Evolutionary conservation across 2,888 invertebrate genomes (phyloP), one percentile per base, ranked within the genome.

Genomic region (Anthophora plumipes): DNA sequence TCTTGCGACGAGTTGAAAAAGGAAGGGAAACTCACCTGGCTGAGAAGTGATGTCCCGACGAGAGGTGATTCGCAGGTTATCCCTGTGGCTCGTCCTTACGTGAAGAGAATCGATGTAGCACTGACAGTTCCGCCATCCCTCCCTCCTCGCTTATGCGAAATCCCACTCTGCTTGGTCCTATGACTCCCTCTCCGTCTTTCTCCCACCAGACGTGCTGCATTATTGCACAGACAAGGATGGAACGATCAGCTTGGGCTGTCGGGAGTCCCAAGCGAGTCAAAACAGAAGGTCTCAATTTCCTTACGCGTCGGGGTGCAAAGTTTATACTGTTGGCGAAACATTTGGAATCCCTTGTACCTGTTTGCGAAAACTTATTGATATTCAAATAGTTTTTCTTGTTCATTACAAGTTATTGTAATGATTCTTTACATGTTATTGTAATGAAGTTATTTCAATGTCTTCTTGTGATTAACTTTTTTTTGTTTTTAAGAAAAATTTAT

Each of bases 101-200:
- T 88, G 87, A 85, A 83, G 90, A 91, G 89, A 88, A 90, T 85
- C 90, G 86, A 89, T 89, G 90, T 90, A 89, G 88, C 88, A 90
- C 90, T 90, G 90, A 83, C 86, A 86, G 89, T 88, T 87, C 84
- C 82, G 74, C 80, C 76, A 82, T 90, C 90, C 89, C 89, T 89
- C 86, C 83, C 84, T 85, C 75, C 76, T 83, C 64, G 60, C 39
- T 77, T 64, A 72, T 63, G 55, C 61, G 17, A 46, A 76, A 69
- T 82, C 80, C 82, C 81, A 77, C 87, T 77, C 87, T 84, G 74
- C 81, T 81, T 83, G 77, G 80, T 80, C 74, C 83, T 84, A 74
- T 71, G 61, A 55, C 67, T 81, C 82, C 72, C 82, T 70, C 80
- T 83, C 69, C 74, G 60, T 84, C 87, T 67, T 77, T 60, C 85